Evolutionary conservation across 2,888 invertebrate genomes (phyloP).

Genomic region (Netelia virgata): DNA sequence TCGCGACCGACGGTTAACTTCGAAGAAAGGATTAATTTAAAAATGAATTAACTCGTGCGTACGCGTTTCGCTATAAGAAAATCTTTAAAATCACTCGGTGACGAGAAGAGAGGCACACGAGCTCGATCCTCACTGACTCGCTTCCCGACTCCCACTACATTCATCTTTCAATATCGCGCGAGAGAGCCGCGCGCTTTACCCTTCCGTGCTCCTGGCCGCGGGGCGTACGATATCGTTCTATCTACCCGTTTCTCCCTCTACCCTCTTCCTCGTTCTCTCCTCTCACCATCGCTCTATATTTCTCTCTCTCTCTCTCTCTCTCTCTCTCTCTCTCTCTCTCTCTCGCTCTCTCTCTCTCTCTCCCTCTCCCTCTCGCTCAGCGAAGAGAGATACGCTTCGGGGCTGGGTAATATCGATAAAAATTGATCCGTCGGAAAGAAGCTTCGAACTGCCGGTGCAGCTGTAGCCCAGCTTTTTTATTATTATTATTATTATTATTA

Average conservation of each 20-base stretch:
- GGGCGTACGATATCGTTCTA: conserved; percentile 39
- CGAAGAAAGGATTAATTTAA: conserved; percentile 8
- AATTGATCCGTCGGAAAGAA: conserved; percentile 64
- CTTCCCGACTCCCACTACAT: conserved; percentile 75
- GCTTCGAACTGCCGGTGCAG: conserved; percentile 46
- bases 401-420: conserved; percentile 70
- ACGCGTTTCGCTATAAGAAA: conserved; percentile 7
- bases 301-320: conserved; percentile 31
- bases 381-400: conserved; percentile 41
- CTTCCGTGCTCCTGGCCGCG: conserved; percentile 68
- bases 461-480: not conserved
- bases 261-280: not conserved
- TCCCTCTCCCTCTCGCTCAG: conserved; percentile 17
- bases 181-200: conserved; percentile 69
- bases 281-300: conserved; percentile 12
- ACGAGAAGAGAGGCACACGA: conserved; percentile 51
- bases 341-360: not conserved
- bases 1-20: not conserved
- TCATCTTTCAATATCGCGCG: conserved; percentile 76
- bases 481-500: not conserved
- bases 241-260: conserved; percentile 21
- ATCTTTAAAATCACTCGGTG: conserved; percentile 46
- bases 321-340: conserved; percentile 15
- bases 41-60: conserved; percentile 6
- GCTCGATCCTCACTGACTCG: conserved; percentile 72